Conservation (phyloP, 2,113 vertebrate species). For the Coturnix japonica region DNA sequence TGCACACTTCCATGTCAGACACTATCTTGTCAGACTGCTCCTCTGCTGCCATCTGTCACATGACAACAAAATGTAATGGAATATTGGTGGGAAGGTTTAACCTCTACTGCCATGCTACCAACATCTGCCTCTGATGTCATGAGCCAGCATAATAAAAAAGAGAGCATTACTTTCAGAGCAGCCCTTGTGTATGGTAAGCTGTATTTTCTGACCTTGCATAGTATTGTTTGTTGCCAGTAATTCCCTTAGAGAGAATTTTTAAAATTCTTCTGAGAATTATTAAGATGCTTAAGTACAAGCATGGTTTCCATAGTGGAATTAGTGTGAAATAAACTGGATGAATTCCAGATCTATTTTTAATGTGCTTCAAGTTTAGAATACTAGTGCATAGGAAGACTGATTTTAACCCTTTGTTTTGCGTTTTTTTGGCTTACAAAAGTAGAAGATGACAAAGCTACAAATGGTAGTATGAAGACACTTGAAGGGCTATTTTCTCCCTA, state of each 20-base stretch:
- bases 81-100: too few relatives aligned
- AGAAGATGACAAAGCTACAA: slow-evolving; percentile 10
- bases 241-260: neutral
- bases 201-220: neutral
- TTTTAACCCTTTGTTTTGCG: neutral
- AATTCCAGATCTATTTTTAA: slow-evolving; percentile 35
- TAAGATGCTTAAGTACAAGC: neutral
- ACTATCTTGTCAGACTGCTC: too few relatives aligned
- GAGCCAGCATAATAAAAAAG: too few relatives aligned
- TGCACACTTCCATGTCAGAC: too few relatives aligned
- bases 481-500: neutral
- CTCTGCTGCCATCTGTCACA: too few relatives aligned
- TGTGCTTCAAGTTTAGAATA: slow-evolving; percentile 41
- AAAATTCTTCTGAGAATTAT: neutral
- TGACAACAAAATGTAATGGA: too few relatives aligned
- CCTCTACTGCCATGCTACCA: too few relatives aligned
- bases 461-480: neutral
- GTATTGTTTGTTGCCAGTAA: neutral
- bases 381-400: neutral
- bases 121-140: too few relatives aligned
- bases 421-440: neutral
- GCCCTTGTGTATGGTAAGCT: neutral
- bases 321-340: slow-evolving; percentile 25
- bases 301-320: neutral
- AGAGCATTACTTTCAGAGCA: too few relatives aligned